Conservation (phyloP, 2,888 invertebrate species). For the Peribatodes rhomboidaria region DNA sequence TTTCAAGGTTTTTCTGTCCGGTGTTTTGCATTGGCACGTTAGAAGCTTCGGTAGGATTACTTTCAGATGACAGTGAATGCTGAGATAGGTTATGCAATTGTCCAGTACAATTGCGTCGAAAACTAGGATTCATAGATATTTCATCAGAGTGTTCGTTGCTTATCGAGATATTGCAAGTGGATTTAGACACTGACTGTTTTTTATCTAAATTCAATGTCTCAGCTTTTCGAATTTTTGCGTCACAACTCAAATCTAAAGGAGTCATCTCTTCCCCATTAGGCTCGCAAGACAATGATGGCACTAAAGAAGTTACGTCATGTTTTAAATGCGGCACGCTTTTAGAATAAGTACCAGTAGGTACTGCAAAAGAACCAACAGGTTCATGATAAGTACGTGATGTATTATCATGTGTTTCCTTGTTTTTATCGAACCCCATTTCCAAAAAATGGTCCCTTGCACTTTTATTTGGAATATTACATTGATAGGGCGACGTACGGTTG, state of each 20-base stretch:
- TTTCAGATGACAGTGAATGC: slow-evolving; percentile 6
- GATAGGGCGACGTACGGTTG: slow-evolving; percentile 3
- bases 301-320: slow-evolving; percentile 1
- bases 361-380: slow-evolving; percentile 2
- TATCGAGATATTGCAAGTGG: neutral
- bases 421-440: neutral
- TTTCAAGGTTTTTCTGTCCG: neutral
- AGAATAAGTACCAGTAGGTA: slow-evolving; percentile 2
- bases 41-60: neutral
- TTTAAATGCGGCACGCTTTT: neutral
- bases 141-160: neutral
- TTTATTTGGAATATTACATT: slow-evolving; percentile 1
- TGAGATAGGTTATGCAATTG: neutral
- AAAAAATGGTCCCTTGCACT: slow-evolving; percentile 6
- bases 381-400: slow-evolving; percentile 4
- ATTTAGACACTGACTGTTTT: slow-evolving; percentile 2
- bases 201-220: neutral
- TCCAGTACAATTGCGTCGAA: neutral
- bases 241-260: slow-evolving; percentile 31
- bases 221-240: slow-evolving; percentile 16
- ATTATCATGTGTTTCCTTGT: neutral
- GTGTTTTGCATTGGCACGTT: neutral
- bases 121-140: neutral
- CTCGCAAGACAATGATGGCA: neutral
- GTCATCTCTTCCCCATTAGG: slow-evolving; percentile 7